Conservation (phyloP, 2,113 vertebrate species). For the Rostratula benghalensis region DNA sequence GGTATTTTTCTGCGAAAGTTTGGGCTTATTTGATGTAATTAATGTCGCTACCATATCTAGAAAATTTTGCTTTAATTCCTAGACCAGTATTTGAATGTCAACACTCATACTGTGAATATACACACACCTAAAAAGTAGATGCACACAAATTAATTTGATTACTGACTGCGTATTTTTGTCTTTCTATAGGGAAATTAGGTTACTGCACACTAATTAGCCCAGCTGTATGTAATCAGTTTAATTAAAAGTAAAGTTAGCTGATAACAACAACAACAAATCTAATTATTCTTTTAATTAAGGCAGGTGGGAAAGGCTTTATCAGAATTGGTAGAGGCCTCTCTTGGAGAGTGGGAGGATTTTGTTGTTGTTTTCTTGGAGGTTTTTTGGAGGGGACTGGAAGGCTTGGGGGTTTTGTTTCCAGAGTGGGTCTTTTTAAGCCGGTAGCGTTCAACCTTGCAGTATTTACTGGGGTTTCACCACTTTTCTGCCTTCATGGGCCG, state of each 20-base stretch:
- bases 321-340: not conserved
- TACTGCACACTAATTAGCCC: not conserved
- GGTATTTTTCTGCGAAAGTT: accelerated
- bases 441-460: not conserved
- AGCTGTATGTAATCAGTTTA: not conserved
- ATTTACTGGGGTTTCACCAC: not conserved
- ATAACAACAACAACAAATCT: not conserved
- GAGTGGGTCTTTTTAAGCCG: not conserved
- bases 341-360: accelerated
- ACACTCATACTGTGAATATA: not conserved
- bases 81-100: not conserved
- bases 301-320: not conserved
- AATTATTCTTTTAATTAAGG: not conserved
- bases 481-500: not conserved
- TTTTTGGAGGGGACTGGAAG: not conserved
- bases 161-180: not conserved
- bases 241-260: not conserved
- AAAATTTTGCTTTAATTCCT: not conserved
- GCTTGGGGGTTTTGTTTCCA: not conserved
- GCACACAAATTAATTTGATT: not conserved
- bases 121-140: accelerated
- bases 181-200: not conserved
- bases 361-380: not conserved
- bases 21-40: not conserved
- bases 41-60: accelerated